Percentiles rank a stretch among this genome's conserved stretches.
Evolutionary conservation across 2,797 vertebrate species (phyloP).

Genomic region (Vipera ursinii): DNA sequence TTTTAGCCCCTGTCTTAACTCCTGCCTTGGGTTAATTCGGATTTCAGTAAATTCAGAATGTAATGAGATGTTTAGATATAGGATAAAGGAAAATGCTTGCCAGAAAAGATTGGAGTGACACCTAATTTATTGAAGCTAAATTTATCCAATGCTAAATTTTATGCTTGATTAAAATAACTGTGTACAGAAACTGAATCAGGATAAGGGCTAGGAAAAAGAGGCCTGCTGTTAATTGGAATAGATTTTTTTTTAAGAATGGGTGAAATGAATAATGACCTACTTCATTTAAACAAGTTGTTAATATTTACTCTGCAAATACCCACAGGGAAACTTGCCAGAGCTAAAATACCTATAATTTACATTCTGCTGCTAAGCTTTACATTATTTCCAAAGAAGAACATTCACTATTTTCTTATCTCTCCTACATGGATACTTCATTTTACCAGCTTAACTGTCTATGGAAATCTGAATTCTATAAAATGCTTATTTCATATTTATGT

Average conservation of each 20-base stretch:
- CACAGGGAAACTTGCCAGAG: slow-evolving; percentile 33
- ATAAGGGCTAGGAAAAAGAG: background rate
- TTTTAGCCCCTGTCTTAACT: background rate
- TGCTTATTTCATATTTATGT: slow-evolving; percentile 5
- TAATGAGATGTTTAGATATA: slow-evolving; percentile 55
- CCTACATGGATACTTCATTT: background rate
- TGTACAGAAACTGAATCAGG: background rate
- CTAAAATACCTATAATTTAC: slow-evolving; percentile 24
- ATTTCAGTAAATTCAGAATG: slow-evolving; percentile 58
- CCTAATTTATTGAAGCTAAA: slow-evolving; percentile 62
- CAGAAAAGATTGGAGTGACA: slow-evolving; percentile 56
- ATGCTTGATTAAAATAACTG: background rate
- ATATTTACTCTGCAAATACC: slow-evolving; percentile 56
- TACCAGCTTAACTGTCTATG: background rate
- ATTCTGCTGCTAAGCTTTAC: slow-evolving; percentile 4
- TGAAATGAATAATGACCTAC: slow-evolving; percentile 45
- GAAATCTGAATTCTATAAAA: background rate
- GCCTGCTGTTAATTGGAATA: slow-evolving; percentile 2
- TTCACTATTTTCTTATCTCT: background rate
- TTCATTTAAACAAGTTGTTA: slow-evolving; percentile 55
- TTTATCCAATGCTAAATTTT: slow-evolving; percentile 44
- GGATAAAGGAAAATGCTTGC: slow-evolving; percentile 47
- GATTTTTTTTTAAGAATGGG: slow-evolving; percentile 15
- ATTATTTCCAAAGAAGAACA: background rate
- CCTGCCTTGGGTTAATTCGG: slow-evolving; percentile 41